A percentile compares a stretch with the other conserved stretches of the same genome.
Evolutionary conservation across 2,888 invertebrate species (phyloP).

Genomic region (Drosophila greeni): DNA sequence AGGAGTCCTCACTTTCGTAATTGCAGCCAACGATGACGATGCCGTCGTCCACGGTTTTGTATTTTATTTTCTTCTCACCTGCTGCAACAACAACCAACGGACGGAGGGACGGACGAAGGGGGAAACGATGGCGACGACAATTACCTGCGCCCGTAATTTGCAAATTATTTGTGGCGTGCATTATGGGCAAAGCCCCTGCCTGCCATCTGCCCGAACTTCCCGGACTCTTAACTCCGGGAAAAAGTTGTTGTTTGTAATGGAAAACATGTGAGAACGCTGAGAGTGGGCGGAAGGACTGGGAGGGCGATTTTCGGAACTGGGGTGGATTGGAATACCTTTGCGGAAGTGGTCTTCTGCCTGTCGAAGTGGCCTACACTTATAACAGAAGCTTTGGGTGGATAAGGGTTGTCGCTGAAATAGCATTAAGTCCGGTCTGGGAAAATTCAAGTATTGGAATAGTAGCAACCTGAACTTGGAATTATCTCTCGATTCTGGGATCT

Average conservation of each 20-base stretch:
- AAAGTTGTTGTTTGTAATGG: conserved; percentile 52
- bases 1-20: conserved; percentile 20
- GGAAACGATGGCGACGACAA: conserved; percentile 35
- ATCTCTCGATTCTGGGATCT: too few relatives aligned
- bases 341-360: conserved; percentile 21
- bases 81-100: conserved; percentile 18
- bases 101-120: background rate
- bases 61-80: conserved; percentile 61
- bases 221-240: background rate
- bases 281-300: background rate
- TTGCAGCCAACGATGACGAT: conserved; percentile 34
- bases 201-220: conserved; percentile 11
- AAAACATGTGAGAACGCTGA: conserved; percentile 49
- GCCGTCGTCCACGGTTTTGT: conserved; percentile 33
- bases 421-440: background rate
- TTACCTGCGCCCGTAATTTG: conserved; percentile 53
- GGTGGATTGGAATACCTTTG: conserved; percentile 11
- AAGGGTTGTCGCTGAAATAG: background rate
- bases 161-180: conserved; percentile 65
- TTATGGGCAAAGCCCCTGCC: conserved; percentile 32
- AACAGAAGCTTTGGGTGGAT: conserved; percentile 3
- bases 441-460: background rate
- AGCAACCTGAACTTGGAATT: too few relatives aligned
- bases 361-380: conserved; percentile 14
- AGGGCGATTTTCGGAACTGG: background rate